Evolutionary conservation across 2,797 vertebrate genomes (phyloP).

Genomic region (Microchirus variegatus): DNA sequence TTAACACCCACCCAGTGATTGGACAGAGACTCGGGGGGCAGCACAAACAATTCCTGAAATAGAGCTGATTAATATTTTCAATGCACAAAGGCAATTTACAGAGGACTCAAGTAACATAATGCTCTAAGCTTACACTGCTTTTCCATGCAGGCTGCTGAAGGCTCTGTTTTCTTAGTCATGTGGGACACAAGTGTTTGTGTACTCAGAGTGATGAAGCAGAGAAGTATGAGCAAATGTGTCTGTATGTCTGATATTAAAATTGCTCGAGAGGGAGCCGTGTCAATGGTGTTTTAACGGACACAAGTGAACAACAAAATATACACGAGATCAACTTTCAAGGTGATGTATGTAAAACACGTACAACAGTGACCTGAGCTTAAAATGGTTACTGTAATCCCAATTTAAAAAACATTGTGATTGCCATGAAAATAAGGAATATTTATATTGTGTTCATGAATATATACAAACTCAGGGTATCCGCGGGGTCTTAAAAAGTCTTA

Average conservation of each 20-base stretch:
- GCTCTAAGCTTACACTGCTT: slow-evolving; percentile 56
- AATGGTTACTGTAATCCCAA: too few relatives aligned
- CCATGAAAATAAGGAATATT: too few relatives aligned
- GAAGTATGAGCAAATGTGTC: slow-evolving; percentile 24
- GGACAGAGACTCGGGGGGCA: slow-evolving; percentile 52
- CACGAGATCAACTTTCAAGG: slow-evolving; percentile 14
- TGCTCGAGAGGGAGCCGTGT: slow-evolving; percentile 36
- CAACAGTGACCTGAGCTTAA: too few relatives aligned
- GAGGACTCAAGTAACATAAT: slow-evolving; percentile 54
- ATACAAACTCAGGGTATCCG: too few relatives aligned
- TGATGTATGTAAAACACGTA: too few relatives aligned
- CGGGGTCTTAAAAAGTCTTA: too few relatives aligned
- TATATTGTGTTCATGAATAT: too few relatives aligned
- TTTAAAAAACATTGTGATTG: too few relatives aligned
- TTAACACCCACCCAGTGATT: slow-evolving; percentile 57
- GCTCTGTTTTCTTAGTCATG: slow-evolving; percentile 52
- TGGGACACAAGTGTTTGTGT: slow-evolving; percentile 47
- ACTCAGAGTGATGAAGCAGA: slow-evolving; percentile 45
- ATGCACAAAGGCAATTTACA: slow-evolving; percentile 66
- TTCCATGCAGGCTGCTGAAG: slow-evolving; percentile 57
- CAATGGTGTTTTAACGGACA: slow-evolving; percentile 55
- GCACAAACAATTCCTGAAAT: slow-evolving; percentile 71
- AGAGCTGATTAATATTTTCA: slow-evolving; percentile 65
- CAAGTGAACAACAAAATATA: slow-evolving; percentile 34
- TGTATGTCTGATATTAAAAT: slow-evolving; percentile 37